Evolutionary conservation across 2,113 vertebrate genomes (phyloP), one percentile per base, ranked within the genome.

Genomic region (Sula dactylatra): DNA sequence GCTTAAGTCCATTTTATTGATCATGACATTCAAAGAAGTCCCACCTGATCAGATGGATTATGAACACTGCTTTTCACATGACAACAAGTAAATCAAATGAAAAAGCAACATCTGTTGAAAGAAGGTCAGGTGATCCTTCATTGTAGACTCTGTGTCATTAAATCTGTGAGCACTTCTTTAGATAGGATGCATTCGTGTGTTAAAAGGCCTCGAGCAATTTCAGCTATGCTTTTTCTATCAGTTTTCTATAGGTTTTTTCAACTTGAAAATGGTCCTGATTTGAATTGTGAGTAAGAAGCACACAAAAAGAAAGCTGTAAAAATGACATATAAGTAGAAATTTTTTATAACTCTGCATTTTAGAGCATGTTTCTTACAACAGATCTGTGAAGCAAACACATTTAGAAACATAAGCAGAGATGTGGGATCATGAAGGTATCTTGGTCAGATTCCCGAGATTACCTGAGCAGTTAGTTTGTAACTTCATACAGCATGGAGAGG

Each of bases 1-100:
- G 25, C 20, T 81, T 65, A 82, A 95, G 44, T 86, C 69, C 32
- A 38, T 90, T 95, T 91, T 86, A 94, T 88, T 90, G 78, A 92
- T 85, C 42, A 31, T 50, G 69, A 59, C 22, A 65, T 77, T 54
- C 42, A 78, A 83, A 84, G 42, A 8, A 87, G 1, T 20, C 32
- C 34, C 36, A 84, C 12, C 18, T 66, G 62, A 69, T 78, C 72
- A 90, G 29, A 13, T 54, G 38, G 69, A 80, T 90, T 94, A 56
- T 32, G 27, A 93, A 21, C 34, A 61, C 16, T 27, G 38, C 38
- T 86, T 93, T 83, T 88, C 65, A 69, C 34, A 59, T 74, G 45
- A 66, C 14, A 91, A 49, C n/a, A 69, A 2, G 10, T 86, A 90
- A 93, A 93, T 88, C 58, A 92, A 91, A 87, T 29, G 8, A 82